Evolutionary conservation across 1,140 invertebrate genomes (phyloP), one percentile per base, ranked within the genome.

Genomic region (Halesus radiatus): DNA sequence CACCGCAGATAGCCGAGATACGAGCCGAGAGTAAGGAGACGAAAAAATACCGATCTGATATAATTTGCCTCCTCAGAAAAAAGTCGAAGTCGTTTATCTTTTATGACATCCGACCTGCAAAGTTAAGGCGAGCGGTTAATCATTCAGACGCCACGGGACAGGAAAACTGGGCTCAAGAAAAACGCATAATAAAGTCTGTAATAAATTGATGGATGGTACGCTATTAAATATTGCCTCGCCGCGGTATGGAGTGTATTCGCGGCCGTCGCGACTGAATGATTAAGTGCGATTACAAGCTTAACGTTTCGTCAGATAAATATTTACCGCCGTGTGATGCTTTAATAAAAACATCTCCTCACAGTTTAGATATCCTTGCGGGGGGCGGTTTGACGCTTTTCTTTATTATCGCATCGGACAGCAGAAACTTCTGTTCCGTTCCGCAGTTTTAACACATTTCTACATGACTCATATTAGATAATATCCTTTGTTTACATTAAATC

Each of bases 41-140:
- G 72, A 53, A 20, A 29, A 56, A 74, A 74, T 54, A 74, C 50
- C 26, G 72, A 74, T 74, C 72, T 16, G 72, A 23, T 74, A 74
- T 74, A 74, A 74, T 74, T 74, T 74, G 72, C 72, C 52, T 72
- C 68, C 45, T 74, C 72, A 22, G 79, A 32, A 64, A 20, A 77
- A 81, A 81, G 53, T 81, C 64, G 15, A 10, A 64, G 80, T 81
- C 74, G 77, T 81, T 81, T 78, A 81, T 81, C 80, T 81, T 81
- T 76, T 77, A 81, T 81, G 80, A 81, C 80, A 75, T 81, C 70
- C 80, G 80, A 81, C 80, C 80, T 77, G 80, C 64, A 53, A 81
- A 81, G 80, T 81, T 81, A 77, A 81, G 77, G 80, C 77, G 60
- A 77, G 68, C 58, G 70, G 80, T 81, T 77, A 81, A 81, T 81